A percentile compares a stretch with the other conserved stretches of the same genome.
Conservation (phyloP, 1,140 invertebrate species). For the Pogonognathellus flavescens region DNA sequence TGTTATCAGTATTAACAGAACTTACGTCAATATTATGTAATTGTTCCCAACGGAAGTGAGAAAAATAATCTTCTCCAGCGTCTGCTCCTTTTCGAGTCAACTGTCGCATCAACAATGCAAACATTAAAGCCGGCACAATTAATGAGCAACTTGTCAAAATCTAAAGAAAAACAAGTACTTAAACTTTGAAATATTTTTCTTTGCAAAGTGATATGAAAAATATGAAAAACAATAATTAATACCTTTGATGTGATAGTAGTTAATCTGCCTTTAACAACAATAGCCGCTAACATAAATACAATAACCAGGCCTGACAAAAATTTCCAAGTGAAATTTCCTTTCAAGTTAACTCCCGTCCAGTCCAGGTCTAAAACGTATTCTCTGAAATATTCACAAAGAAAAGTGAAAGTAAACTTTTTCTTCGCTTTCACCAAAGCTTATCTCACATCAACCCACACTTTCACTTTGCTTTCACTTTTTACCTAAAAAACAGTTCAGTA, state of each 20-base stretch:
- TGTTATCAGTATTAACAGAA: background rate
- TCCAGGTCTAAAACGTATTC: conserved; percentile 40
- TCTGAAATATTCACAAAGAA: background rate
- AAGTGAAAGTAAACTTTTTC: background rate
- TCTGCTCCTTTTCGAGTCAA: background rate
- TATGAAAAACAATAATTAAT: no score
- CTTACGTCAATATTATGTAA: background rate
- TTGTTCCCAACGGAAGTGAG: background rate
- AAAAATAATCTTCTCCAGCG: background rate
- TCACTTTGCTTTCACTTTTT: background rate
- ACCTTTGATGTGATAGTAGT: background rate
- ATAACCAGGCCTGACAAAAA: background rate
- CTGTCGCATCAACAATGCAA: background rate
- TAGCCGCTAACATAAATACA: background rate
- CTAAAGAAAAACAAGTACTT: background rate
- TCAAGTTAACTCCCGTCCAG: background rate
- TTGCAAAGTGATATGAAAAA: no score
- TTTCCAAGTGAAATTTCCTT: conserved; percentile 20
- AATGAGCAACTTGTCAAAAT: background rate
- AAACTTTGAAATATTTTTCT: background rate
- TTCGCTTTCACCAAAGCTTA: no score
- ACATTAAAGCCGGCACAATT: background rate
- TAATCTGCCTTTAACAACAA: background rate
- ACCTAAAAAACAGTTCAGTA: conserved; percentile 52
- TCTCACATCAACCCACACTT: background rate